A percentile compares a stretch with the other conserved stretches of the same genome.
These are phyloP conservation scores for Dioctria rufipes DNA, from an alignment of 2,888 invertebrate species.

Conservation along the genomic window DNA sequence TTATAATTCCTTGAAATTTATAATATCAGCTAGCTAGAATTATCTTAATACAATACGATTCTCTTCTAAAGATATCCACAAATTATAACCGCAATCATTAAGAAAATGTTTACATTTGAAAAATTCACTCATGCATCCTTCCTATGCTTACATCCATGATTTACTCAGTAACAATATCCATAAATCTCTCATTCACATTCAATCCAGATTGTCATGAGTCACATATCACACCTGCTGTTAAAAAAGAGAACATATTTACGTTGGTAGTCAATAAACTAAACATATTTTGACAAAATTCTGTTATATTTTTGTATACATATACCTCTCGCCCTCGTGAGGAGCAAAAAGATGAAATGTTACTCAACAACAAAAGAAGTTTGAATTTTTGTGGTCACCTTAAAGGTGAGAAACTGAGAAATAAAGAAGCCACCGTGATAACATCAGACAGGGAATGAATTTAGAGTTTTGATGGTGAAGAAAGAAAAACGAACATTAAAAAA, in stretches of 20 bases:
- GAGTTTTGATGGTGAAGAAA: constrained; percentile 14
- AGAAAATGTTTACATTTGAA: too few species aligned
- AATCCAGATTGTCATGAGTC: constrained; percentile 13
- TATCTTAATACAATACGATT: too few species aligned
- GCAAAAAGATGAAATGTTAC: constrained; percentile 38
- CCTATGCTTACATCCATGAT: neutral
- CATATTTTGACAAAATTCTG: constrained; percentile 49
- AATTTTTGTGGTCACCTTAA: constrained; percentile 34
- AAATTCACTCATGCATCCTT: too few species aligned
- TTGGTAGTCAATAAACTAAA: constrained; percentile 44
- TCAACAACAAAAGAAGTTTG: constrained; percentile 28
- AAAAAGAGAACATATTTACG: constrained; percentile 23
- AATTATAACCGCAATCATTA: too few species aligned
- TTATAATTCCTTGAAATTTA: too few species aligned
- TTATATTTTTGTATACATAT: neutral
- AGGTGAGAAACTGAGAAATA: constrained; percentile 54
- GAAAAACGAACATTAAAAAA: constrained; percentile 6
- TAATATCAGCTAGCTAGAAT: too few species aligned
- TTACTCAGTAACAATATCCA: constrained; percentile 14
- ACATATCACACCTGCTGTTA: constrained; percentile 37
- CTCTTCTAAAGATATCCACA: too few species aligned
- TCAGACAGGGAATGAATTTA: constrained; percentile 39
- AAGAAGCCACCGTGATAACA: constrained; percentile 51
- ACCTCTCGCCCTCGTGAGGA: neutral
- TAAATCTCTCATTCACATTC: constrained; percentile 15